These are phyloP conservation scores for Panurus biarmicus DNA, from an alignment of 2,113 vertebrate species.

Conservation along the genomic window DNA sequence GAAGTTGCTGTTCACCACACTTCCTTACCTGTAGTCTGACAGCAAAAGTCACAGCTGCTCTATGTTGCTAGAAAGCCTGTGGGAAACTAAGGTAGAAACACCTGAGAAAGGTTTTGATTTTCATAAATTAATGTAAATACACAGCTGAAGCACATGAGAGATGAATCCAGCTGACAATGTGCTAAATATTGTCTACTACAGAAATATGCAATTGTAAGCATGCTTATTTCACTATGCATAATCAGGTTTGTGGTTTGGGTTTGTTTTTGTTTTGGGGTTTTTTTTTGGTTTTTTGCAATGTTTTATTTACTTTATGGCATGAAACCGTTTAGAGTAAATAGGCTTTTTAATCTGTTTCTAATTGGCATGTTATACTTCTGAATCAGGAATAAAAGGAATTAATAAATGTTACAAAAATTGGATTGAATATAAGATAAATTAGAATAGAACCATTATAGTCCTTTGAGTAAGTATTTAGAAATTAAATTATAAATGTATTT, in stretches of 20 bases:
- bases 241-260: not conserved
- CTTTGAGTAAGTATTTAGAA: slow-evolving; percentile 51
- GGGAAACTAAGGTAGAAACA: not conserved
- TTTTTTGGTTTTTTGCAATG: not conserved
- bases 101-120: not conserved
- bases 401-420: slow-evolving; percentile 62
- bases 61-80: not conserved
- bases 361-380: slow-evolving; percentile 41
- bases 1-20: not conserved
- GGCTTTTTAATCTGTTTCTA: slow-evolving; percentile 53
- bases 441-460: slow-evolving; percentile 18
- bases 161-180: not conserved
- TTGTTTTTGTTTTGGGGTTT: too few species aligned
- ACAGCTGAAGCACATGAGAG: not conserved
- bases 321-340: slow-evolving; percentile 19
- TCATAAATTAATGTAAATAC: not conserved
- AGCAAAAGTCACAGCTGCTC: not conserved
- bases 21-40: not conserved
- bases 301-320: slow-evolving; percentile 37
- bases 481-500: slow-evolving; percentile 58
- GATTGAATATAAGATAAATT: slow-evolving; percentile 43
- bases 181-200: not conserved
- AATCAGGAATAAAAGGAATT: slow-evolving; percentile 42
- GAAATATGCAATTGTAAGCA: not conserved
- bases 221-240: not conserved